Evolutionary conservation across 2,797 vertebrate species (phyloP).

Genomic region (Lates japonicus): DNA sequence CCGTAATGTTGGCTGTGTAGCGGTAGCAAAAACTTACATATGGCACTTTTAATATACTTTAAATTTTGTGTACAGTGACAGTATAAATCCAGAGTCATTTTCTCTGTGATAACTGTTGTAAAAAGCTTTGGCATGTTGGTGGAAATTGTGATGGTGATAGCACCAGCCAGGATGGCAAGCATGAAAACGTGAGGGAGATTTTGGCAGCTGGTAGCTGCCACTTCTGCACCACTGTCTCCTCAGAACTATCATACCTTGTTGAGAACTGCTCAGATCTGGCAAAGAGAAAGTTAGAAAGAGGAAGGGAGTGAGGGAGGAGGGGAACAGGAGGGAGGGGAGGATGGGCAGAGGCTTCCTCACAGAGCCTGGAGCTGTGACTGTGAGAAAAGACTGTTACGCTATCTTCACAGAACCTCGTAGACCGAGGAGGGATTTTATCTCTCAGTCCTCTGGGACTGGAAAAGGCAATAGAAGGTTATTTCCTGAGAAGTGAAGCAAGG

Average conservation of each 20-base stretch:
- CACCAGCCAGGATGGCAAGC: constrained; percentile 2
- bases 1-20: too few species aligned
- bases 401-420: constrained; percentile 78
- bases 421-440: constrained; percentile 81
- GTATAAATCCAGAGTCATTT: background rate
- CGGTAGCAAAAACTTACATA: too few species aligned
- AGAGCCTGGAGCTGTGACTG: constrained; percentile 78
- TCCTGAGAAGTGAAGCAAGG: constrained; percentile 77
- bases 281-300: constrained; percentile 58
- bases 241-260: constrained; percentile 60
- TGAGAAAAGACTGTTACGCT: constrained; percentile 77
- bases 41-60: background rate
- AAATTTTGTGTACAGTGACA: background rate
- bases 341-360: constrained; percentile 71
- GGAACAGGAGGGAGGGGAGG: constrained; percentile 18
- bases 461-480: constrained; percentile 79
- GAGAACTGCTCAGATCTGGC: constrained; percentile 54
- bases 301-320: constrained; percentile 35
- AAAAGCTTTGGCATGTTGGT: constrained; percentile 10
- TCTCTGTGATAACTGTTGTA: background rate
- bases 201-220: constrained; percentile 16
- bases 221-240: constrained; percentile 1
- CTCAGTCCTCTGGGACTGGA: constrained; percentile 76
- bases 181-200: constrained; percentile 7
- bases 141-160: background rate